Evolutionary conservation across 2,888 invertebrate genomes (phyloP), one percentile per base, ranked within the genome.

Genomic region (Kuschelorhynchus macadamiae): DNA sequence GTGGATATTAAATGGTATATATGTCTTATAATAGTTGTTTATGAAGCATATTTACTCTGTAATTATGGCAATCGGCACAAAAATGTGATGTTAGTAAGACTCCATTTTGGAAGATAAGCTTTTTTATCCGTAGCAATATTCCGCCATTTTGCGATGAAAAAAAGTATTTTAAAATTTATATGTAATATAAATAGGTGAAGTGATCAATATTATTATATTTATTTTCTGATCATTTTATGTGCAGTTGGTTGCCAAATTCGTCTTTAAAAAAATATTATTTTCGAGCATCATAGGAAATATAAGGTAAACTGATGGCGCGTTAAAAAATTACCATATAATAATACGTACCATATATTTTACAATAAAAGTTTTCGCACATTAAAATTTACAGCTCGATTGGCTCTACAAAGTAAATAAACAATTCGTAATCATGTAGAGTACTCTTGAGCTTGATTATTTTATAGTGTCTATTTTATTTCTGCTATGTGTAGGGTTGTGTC

Each of bases 321-420:
- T n/a, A 25, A 36, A 36, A 36, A 36, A 36, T 36, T 36, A 36
- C 36, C 36, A 36, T 36, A 36, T 36, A 36, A 7, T 25, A 25
- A 3, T 7, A 25, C 12, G 36, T 36, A 36, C 36, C n/a, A 36
- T n/a, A 36, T 36, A 36, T 36, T 36, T 36, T 3, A 36, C 36
- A 36, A 36, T 36, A 12, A 12, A 36, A 9, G 2, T 3, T 36
- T 36, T 36, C 11, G 2, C 36, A 9, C 36, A 36, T 25, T 25
- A 25, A 25, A 25, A 25, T 25, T 25, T 25, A 3, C n/a, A n/a
- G n/a, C n/a, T n/a, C n/a, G 7, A 5, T 32, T 32, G 32, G 9
- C 36, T 36, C 36, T 9, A 36, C 36, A 36, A 36, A 36, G 7
- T 9, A 32, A 32, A 5, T 9, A 3, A 36, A n/a, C 36, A 11